Evolutionary conservation across 2,888 invertebrate species (phyloP), one percentile per base, ranked within the genome.

Genomic region (Cactoblastis cactorum): DNA sequence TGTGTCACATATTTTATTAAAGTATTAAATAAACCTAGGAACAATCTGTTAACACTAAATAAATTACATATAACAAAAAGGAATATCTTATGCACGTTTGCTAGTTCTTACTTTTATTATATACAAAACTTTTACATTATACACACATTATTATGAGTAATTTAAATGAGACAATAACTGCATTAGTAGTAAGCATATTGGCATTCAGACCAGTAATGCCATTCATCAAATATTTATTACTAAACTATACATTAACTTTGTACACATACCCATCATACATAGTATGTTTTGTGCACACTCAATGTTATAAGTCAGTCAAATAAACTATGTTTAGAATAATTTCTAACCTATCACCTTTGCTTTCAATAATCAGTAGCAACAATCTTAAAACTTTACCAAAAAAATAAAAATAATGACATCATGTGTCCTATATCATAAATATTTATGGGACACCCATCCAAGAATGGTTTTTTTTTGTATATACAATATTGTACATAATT

Each of bases 1-100:
- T 9, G 9, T 22, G 57, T 61, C 50, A 59, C 53, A 55, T 56
- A 51, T 54, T 56, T 56, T 58, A 58, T 54, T 58, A 58, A 58
- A 56, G 54, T 54, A 55, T 53, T 58, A 41, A 55, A 58, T 53
- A 50, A 49, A 47, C 45, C 41, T 48, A 56, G 57, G 51, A 54
- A 57, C 55, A 56, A 55, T 51, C 28, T 37, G 24, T 49, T 18
- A 43, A 50, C 50, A 49, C 32, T 28, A 39, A 45, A 32, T 17
- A 15, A 54, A 49, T 19, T 38, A 28, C n/a, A n/a, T n/a, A n/a
- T n/a, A 45, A 51, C 51, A 45, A 49, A 28, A 32, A 28, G 12
- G 19, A 37, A 19, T 6, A 9, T 34, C 37, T 28, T 37, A 38
- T 9, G 11, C 14, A 33, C 2, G 12, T 14, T 9, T 15, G 3